These are phyloP conservation scores for Cheilosia scutellata DNA, from an alignment of 2,888 invertebrate genomes.

Conservation along the genomic window DNA sequence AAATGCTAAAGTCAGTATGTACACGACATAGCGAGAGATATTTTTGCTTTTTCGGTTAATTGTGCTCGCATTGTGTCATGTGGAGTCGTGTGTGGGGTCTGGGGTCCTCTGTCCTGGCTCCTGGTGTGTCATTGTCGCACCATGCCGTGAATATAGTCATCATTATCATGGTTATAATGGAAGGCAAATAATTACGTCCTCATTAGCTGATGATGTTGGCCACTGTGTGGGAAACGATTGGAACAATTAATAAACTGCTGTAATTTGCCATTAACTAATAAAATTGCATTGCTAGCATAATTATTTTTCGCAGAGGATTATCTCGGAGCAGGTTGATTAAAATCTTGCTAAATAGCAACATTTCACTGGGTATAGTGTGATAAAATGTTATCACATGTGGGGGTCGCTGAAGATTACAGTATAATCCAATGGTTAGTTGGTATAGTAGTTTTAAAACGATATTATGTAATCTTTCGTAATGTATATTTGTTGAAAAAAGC, in stretches of 20 bases:
- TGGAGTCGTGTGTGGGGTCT: neutral
- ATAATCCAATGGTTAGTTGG: neutral
- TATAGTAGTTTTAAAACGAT: neutral
- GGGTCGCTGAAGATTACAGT: neutral
- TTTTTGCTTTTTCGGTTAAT: constrained; percentile 68
- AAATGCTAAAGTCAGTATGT: constrained; percentile 57
- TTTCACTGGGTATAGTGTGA: neutral
- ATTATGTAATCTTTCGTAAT: neutral
- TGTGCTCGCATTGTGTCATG: constrained; percentile 62
- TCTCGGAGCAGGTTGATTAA: constrained; percentile 10
- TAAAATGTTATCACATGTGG: neutral
- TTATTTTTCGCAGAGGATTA: constrained; percentile 66
- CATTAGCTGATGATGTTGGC: constrained; percentile 70
- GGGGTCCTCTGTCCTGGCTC: constrained; percentile 6
- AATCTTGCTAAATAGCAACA: constrained; percentile 32
- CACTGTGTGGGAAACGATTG: constrained; percentile 40
- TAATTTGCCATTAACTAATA: constrained; percentile 75
- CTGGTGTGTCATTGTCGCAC: constrained; percentile 17
- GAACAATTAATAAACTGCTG: constrained; percentile 74
- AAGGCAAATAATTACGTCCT: constrained; percentile 75
- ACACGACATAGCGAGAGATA: constrained; percentile 10
- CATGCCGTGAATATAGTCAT: constrained; percentile 71
- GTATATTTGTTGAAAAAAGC: neutral
- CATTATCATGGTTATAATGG: constrained; percentile 72
- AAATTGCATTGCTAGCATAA: constrained; percentile 72